Base-by-base conservation (phyloP, 2,888 invertebrate genomes). In the Tromatobia lineatoria region DNA sequence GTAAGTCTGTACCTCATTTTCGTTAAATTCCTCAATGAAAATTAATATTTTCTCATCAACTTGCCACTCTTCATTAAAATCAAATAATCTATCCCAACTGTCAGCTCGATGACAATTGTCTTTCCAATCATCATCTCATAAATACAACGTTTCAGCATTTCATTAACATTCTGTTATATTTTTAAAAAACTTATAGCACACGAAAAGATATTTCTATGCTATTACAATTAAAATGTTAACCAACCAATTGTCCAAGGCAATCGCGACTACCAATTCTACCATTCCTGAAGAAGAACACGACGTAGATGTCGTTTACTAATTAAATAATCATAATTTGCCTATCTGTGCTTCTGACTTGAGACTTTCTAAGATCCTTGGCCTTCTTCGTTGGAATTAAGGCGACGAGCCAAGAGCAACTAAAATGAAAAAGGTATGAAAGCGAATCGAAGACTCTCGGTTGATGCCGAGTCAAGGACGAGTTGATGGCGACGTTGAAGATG, bases 401-500 rank as follows among this genome's bases (percentile, higher is more conserved):
- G 18, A n/a, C n/a, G 18, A 18, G n/a, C 0, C 18, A n/a, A 18
- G 50, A 50, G n/a, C 4, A 18, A 18, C 18, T 50, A 18, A 50
- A 47, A 47, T 47, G 47, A 6, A 61, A 29, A 38, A 10, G 57
- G 29, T 38, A 54, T 23, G 66, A 74, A 67, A 78, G 47, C 15
- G 20, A 76, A 73, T 73, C 73, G 66, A 59, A 69, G 74, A 29
- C 61, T 57, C 54, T 74, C 67, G n/a, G 52, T 42, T 57, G 45
- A 76, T 52, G 54, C 45, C 25, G 64, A 76, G 73, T 77, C 15
- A 70, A 70, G 52, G 70, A 52, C 69, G 18, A 50, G n/a, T 29
- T 13, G 50, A 52, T 69, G 20, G 52, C 18, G 8, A n/a, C 67
- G n/a, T 50, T 67, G 52, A 50, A 52, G 69, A 69, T 69, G 59